These are phyloP conservation scores for Edolisoma coerulescens DNA, from an alignment of 2,113 vertebrate genomes.

Conservation along the genomic window DNA sequence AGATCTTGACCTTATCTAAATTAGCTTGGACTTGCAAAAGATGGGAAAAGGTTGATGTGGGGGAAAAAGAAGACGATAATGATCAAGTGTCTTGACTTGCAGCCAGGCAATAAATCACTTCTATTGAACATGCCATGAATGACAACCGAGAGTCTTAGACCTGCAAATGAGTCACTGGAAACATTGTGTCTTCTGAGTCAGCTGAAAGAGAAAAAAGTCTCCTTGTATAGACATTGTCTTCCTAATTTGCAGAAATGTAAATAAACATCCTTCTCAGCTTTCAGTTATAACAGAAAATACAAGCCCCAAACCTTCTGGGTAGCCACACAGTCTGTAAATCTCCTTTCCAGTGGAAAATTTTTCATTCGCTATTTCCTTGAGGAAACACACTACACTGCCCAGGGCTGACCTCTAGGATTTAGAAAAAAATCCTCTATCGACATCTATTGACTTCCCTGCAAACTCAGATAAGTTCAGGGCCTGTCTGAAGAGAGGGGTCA, in stretches of 20 bases:
- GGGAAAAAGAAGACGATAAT: constrained; percentile 4
- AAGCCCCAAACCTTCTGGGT: not conserved
- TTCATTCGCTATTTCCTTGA: not conserved
- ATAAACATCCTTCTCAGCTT: not conserved
- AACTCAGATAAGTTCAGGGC: not conserved
- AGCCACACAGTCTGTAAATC: not conserved
- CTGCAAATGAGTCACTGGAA: not conserved
- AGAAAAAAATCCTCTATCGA: not conserved
- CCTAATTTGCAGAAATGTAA: not conserved
- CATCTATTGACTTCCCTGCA: not conserved
- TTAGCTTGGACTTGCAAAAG: constrained; percentile 12
- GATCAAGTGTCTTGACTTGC: constrained; percentile 36
- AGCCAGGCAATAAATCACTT: constrained; percentile 51
- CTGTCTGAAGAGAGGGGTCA: not conserved
- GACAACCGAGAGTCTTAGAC: not conserved
- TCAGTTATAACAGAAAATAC: not conserved
- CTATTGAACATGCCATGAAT: constrained; percentile 1
- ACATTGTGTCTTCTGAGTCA: not conserved
- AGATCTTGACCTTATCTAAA: constrained; percentile 57
- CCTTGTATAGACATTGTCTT: not conserved
- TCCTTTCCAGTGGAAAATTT: not conserved
- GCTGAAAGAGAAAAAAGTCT: not conserved
- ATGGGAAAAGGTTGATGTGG: constrained; percentile 1
- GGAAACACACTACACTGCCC: not conserved
- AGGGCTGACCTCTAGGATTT: not conserved